Evolutionary conservation across 2,888 invertebrate species (phyloP), one percentile per base, ranked within the genome.

Genomic region (Acronicta psi): DNA sequence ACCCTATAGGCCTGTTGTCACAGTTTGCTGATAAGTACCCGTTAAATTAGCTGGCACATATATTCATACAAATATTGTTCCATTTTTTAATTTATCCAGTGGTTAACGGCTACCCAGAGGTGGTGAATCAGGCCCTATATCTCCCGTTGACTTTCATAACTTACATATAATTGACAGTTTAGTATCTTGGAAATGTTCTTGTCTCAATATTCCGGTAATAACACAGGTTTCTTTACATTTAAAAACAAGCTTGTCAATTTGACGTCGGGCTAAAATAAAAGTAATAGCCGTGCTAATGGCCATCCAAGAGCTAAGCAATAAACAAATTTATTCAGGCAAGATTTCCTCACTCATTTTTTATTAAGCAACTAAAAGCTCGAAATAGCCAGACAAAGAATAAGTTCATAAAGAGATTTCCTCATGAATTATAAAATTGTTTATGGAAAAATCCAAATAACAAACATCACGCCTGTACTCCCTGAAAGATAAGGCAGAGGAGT

Each of bases 231-330:
- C 23, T 38, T 36, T 40, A 47, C 65, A 71, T 68, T 54, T 47
- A 51, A 67, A 64, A 58, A 55, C 34, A 59, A 54, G 34, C 40
- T 44, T n/a, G 50, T 53, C 59, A 59, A 73, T 67, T 70, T 68
- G 67, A 61, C 67, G 62, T 59, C 70, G 69, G 70, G 75, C 72
- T 69, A 76, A 84, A 83, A 84, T 82, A 83, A 83, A 83, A 79
- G 79, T 81, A 80, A 83, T 81, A 81, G 77, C 79, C 53, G 57
- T 78, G 81, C 83, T 87, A 88, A 88, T 86, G 84, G 85, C 74
- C 75, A 75, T 75, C 76, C 79, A 83, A 82, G 79, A 80, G 55
- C 77, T 70, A 75, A 80, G 77, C 76, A 74, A 84, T 88, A 86
- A 89, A 87, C 86, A 81, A n/a, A 85, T 86, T 83, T 81, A 88